These are phyloP conservation scores for Mormyrops boulengeri DNA, from an alignment of 2,797 vertebrate species.

Conservation along the genomic window DNA sequence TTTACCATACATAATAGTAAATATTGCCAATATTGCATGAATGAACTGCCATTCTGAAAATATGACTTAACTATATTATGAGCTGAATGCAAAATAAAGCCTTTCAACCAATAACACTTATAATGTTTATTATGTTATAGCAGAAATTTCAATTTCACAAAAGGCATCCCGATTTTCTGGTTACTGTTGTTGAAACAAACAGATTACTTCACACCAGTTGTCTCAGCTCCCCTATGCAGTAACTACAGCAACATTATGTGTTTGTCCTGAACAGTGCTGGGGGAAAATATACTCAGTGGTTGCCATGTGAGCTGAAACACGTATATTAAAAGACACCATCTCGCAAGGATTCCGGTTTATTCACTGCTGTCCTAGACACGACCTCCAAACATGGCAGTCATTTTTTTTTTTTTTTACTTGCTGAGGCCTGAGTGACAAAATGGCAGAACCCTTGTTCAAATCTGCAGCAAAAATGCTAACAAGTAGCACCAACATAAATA, in stretches of 20 bases:
- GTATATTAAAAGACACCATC: constrained; percentile 3
- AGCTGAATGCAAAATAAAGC: background rate
- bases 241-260: constrained; percentile 23
- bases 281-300: background rate
- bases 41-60: background rate
- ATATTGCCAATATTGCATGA: background rate
- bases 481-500: background rate
- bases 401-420: background rate
- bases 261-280: background rate
- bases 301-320: constrained; percentile 19
- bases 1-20: background rate
- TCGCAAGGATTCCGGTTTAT: background rate
- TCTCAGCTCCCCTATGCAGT: background rate
- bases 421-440: background rate
- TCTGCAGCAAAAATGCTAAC: constrained; percentile 3
- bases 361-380: constrained; percentile 11
- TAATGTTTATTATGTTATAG: background rate
- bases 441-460: constrained; percentile 6
- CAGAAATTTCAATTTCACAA: background rate
- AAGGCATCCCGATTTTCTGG: background rate
- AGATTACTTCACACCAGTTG: background rate
- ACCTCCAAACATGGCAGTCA: constrained; percentile 21
- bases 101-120: background rate
- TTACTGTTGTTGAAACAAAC: background rate
- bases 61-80: background rate